Evolutionary conservation across 2,797 vertebrate species (phyloP).

Genomic region (Pteronotus mesoamericanus): DNA sequence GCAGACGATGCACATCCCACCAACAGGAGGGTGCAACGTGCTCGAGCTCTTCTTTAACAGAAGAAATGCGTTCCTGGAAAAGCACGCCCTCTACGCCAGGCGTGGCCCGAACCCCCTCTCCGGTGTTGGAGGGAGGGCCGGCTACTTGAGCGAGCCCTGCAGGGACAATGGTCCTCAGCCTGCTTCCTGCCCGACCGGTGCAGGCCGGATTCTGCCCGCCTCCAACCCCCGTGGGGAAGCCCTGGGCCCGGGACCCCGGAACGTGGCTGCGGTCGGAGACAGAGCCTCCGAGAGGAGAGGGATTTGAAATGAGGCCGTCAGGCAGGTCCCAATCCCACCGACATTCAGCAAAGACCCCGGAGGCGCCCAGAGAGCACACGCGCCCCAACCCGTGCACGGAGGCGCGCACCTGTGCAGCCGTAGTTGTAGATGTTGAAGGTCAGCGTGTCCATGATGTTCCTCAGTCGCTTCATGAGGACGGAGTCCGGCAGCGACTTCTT

Average conservation of each 20-base stretch:
- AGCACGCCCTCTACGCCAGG: background rate
- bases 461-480: constrained; percentile 86
- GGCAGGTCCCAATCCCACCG: background rate
- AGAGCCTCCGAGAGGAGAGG: background rate
- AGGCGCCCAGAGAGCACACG: accelerated
- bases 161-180: background rate
- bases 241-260: background rate
- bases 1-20: background rate
- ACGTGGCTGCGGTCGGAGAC: background rate
- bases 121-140: background rate
- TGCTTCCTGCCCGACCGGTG: background rate
- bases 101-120: background rate
- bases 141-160: background rate
- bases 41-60: background rate
- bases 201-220: background rate
- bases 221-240: too few relatives aligned
- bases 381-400: accelerated
- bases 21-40: background rate
- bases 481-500: constrained; percentile 89
- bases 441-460: constrained; percentile 91
- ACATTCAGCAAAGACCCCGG: too few relatives aligned
- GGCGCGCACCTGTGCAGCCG: constrained; percentile 90
- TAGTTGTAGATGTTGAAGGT: constrained; percentile 96
- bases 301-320: background rate
- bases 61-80: background rate